Evolutionary conservation across 35 echinoderm and acorn worm species (phyloP), one percentile per base, ranked within the genome.

Genomic region (Patiria miniata): DNA sequence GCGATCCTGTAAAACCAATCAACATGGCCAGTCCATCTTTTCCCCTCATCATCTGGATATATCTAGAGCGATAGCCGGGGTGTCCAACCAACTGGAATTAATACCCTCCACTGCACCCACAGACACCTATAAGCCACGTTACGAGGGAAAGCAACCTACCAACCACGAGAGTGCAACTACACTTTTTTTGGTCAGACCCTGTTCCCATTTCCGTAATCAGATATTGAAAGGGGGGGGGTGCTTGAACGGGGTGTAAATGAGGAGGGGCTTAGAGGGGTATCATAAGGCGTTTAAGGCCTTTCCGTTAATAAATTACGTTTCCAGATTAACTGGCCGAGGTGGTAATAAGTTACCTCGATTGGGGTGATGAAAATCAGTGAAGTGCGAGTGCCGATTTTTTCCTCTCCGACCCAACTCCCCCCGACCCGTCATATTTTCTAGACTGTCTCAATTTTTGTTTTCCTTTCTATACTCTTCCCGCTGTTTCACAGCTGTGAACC

Each of bases 281-380:
- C 65, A 73, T 73, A 73, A 73, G 29, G 16, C 16, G 65, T 73
- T 73, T 32, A 73, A 23, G 29, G 65, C 26, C 19, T 23, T 14
- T 30, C 14, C 21, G 19, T 34, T 34, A 73, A 73, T 73, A 73
- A 73, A 73, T 73, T 73, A 73, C 65, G 29, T 73, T 73, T 73
- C 65, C 65, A 73, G 65, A 73, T 73, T 73, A 73, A 73, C 65
- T 73, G 65, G 65, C 65, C 9, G 65, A 16, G 65, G 34, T 73
- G 65, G 26, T 73, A 30, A 30, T 73, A 73, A 73, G 18, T 73
- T 73, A 14, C 65, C 65, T 73, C 65, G 7, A 15, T 34, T 73
- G 65, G 34, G 26, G 2, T 26, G 65, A 73, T 73, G 8, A 73
- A 73, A 73, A 73, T 73, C 65, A 73, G 26, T 73, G 26, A 73